A percentile compares a stretch with the other conserved stretches of the same genome.
phyloP scores from a whole-genome alignment of 2,797 vertebrate species.

The Myotis planiceps region DNA sequence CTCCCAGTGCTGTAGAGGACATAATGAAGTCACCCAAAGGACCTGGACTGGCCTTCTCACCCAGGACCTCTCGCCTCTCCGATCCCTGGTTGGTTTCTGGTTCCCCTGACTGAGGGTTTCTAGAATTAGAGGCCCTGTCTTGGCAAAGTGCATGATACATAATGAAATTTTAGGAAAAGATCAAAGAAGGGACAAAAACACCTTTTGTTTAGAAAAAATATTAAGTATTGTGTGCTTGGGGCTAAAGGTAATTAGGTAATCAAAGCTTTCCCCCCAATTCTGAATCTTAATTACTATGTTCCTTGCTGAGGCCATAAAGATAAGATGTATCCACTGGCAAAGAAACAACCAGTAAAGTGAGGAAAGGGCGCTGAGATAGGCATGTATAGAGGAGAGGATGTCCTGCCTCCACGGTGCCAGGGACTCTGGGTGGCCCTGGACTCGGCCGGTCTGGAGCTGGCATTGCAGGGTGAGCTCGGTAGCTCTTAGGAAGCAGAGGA shows the following conservation, averaged over 20 bases:
- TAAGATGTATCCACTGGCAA: not conserved
- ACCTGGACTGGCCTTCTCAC: not conserved
- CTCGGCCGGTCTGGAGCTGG: rapidly evolving
- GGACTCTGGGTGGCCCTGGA: too few species aligned
- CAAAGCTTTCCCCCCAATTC: not conserved
- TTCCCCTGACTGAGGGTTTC: not conserved
- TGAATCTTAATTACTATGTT: not conserved
- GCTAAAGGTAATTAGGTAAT: not conserved
- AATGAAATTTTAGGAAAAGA: not conserved
- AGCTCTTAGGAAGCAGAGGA: not conserved
- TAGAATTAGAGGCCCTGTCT: not conserved
- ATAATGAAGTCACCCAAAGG: not conserved
- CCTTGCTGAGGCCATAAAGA: not conserved
- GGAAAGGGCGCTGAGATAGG: rapidly evolving
- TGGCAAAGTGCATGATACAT: not conserved
- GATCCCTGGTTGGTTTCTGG: not conserved
- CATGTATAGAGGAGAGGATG: not conserved
- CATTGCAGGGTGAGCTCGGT: not conserved
- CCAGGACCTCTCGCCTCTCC: not conserved
- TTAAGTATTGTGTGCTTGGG: not conserved
- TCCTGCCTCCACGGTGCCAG: rapidly evolving
- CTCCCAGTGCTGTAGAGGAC: not conserved
- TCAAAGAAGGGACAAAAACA: not conserved
- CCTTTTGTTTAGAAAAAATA: not conserved
- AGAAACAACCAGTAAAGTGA: not conserved